phyloP scores from a whole-genome alignment of 1,140 invertebrate species.

The Drosophila equinoxialis region DNA sequence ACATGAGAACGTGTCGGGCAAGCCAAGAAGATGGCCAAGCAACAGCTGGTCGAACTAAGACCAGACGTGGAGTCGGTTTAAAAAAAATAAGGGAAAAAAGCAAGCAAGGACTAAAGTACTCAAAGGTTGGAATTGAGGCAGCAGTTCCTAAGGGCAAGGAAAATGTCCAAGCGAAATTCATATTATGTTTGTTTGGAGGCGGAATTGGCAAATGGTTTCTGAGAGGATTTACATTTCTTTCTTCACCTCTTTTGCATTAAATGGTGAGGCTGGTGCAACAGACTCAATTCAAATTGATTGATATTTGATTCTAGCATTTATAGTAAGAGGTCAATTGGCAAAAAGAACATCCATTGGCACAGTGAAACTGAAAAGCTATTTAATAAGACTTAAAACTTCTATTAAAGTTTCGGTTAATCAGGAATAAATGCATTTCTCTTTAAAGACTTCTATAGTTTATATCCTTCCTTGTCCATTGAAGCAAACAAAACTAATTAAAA shows the following conservation, averaged over 20 bases:
- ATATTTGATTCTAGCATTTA: slow-evolving; percentile 23
- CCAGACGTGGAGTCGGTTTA: slow-evolving; percentile 12
- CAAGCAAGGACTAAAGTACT: slow-evolving; percentile 24
- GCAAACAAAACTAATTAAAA: slow-evolving; percentile 1
- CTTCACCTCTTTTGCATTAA: slow-evolving; percentile 1
- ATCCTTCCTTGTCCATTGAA: neutral
- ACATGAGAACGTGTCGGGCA: slow-evolving; percentile 55
- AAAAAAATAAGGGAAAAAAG: slow-evolving; percentile 43
- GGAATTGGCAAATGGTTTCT: slow-evolving; percentile 4
- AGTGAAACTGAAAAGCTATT: no score
- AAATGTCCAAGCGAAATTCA: slow-evolving; percentile 1
- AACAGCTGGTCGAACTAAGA: slow-evolving; percentile 61
- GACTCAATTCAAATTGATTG: slow-evolving; percentile 12
- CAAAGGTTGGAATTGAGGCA: slow-evolving; percentile 11
- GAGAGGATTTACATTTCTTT: neutral
- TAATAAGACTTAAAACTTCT: no score
- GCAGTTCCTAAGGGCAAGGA: slow-evolving; percentile 12
- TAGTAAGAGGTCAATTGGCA: neutral
- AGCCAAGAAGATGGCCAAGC: slow-evolving; percentile 53
- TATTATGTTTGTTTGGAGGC: slow-evolving; percentile 62
- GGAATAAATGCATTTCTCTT: no score
- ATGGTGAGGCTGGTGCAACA: neutral
- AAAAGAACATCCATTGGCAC: neutral
- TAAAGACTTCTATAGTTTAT: no score
- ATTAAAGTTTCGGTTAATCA: no score